Evolutionary conservation across 2,888 invertebrate genomes (phyloP), one percentile per base, ranked within the genome.

Genomic region (Hofmannophila pseudospretella): DNA sequence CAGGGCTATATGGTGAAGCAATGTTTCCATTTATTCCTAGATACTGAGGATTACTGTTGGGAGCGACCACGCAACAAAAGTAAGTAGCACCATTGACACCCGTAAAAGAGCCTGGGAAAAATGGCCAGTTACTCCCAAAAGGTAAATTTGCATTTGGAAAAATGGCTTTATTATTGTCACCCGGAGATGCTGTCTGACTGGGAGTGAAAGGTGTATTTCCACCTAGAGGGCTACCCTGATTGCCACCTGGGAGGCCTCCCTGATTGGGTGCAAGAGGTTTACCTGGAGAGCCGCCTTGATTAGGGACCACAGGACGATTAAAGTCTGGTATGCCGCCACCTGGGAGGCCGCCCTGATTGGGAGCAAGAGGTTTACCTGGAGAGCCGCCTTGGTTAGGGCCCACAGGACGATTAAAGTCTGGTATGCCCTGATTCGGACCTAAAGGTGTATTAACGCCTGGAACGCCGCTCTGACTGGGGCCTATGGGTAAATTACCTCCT

Each of bases 291-390:
- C 27, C 34, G 51, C 7, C 19, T 5, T 49, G 49, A 26, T 49
- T 49, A 13, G 42, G 44, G 13, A 43, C 48, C 10, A 42, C 1
- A 19, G 45, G 46, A 48, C 47, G 51, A 33, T 42, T 49, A 4
- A 8, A 9, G n/a, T n/a, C 16, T 30, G 14, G 30, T 4, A 38
- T 10, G 4, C 34, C 32, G 8, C 32, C 16, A 16, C 16, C 16
- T 30, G 14, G 30, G 4, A 38, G n/a, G 4, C 34, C 32, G 8
- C 32, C 25, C 35, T 32, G 41, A 26, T 23, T 25, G 23, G 37
- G 42, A 8, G 25, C 11, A 4, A 32, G 36, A 7, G 3, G 3
- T 4, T 4, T 4, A 16, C 16, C 16, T 16, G 16, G 16, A 16
- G 16, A 4, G 16, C 16, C 5, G 16, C 32, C 35, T 13, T 23